Evolutionary conservation across 2,113 vertebrate genomes (phyloP), one percentile per base, ranked within the genome.

Genomic region (Microtus pennsylvanicus): DNA sequence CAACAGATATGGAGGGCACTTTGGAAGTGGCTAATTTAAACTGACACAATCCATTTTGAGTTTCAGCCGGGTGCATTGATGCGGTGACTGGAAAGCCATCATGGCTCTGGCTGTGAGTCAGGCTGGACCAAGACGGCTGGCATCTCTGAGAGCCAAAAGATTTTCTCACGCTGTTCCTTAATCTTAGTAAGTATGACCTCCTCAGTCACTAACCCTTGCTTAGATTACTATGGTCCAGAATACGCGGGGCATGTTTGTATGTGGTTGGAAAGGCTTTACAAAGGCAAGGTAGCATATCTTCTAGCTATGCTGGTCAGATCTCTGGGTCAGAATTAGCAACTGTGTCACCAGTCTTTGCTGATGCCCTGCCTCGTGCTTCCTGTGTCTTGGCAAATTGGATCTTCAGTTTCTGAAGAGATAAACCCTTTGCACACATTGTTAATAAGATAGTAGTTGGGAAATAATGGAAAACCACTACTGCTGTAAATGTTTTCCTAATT

Each of bases 1-100:
- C 96, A 94, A 90, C 19, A 90, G 81, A 95, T 89, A 92, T 28
- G 77, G 93, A 89, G 83, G 91, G 76, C 78, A 77, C 28, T 83
- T 95, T 97, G 86, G 86, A 96, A 94, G 94, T 83, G 92, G 96
- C 89, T 96, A 96, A 97, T 96, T 94, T 94, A 92, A 95, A 96
- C 91, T 55, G 93, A 89, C 92, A 83, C 95, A 94, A 90, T 85
- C 74, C 69, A 80, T 91, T 96, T 87, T 16, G n/a, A 90, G 89
- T 21, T 87, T 89, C 77, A 85, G 74, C 70, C 3, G 7, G 92
- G 82, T 52, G 88, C 93, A 94, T 82, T 78, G 95, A 92, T 55
- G 70, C 81, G 33, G 61, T 19, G 22, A 19, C 55, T 30, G 2
- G 88, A 92, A 61, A 58, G 58, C 81, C 76, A 70, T 55, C 33